These are phyloP conservation scores for Hipparchia sbordonii DNA, from an alignment of 2,888 invertebrate species.

Conservation along the genomic window DNA sequence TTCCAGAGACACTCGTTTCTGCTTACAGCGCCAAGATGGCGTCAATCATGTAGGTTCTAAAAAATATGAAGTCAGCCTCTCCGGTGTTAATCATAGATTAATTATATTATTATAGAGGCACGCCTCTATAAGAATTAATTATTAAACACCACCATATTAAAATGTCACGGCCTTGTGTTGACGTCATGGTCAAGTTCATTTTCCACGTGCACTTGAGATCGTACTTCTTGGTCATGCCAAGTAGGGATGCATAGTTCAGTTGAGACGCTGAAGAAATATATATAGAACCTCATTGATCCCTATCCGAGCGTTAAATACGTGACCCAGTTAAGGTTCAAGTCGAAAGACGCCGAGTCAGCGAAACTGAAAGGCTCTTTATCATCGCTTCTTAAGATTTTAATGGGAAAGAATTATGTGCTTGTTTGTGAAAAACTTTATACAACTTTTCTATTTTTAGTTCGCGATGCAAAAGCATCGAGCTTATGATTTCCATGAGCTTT, in stretches of 20 bases:
- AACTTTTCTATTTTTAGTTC: constrained; percentile 4
- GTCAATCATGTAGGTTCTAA: no score
- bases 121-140: no score
- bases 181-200: no score
- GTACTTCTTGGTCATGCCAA: no score
- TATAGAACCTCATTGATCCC: constrained; percentile 1
- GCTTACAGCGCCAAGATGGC: no score
- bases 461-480: background rate
- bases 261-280: background rate
- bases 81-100: no score
- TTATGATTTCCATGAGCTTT: background rate
- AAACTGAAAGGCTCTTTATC: background rate
- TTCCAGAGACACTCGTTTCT: no score
- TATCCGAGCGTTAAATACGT: background rate
- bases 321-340: constrained; percentile 12
- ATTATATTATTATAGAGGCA: no score
- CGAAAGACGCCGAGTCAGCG: constrained; percentile 1
- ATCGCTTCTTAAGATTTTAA: background rate
- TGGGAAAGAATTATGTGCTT: background rate
- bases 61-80: no score
- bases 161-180: no score
- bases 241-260: background rate
- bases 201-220: no score
- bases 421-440: background rate
- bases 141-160: no score